Base-by-base conservation (phyloP, 2,113 vertebrate genomes). In the Accipiter cooperii region DNA sequence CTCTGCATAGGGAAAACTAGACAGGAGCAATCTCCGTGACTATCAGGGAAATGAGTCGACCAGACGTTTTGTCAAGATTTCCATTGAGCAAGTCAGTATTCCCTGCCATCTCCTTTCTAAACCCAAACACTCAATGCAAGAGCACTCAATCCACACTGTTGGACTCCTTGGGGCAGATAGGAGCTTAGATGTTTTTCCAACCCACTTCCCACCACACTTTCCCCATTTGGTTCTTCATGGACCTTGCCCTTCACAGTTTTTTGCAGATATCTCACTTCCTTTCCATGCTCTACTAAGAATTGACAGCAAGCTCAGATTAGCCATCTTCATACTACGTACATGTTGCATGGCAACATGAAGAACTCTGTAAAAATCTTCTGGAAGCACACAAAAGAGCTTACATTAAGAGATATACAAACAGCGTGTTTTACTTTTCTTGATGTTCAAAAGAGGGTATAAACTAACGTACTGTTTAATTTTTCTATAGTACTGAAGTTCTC, bases 1-100 rank as follows among this genome's bases (percentile, higher is more conserved):
- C 82, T 85, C 58, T 79, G 69, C 33, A 25, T 5, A 63, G 66
- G 18, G 58, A 79, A 81, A 94, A 17, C 52, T 21, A 89, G 92
- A 81, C 75, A 69, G 91, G 20, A 70, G 77, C 71, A 83, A 81
- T 42, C 46, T 81, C 52, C 19, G 0, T 36, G 52, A 46, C 31
- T 87, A 42, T 68, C 83, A 58, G 65, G 40, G n/a, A 77, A 93
- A 80, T 28, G 52, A 84, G 42, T 7, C 0, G 1, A 57, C 60
- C 52, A 94, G 87, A 83, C 11, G 0, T 38, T 85, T 54, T 47
- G 89, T 94, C 77, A 92, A 17, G 47, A 14, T 95, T 95, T 96
- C 89, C 94, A 84, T 0, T 14, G 15, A 82, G 54, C 73, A 71
- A 70, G 10, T 82, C 61, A 95, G 20, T 26, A 54, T n/a, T 90